Evolutionary conservation across 2,888 invertebrate species (phyloP), one percentile per base, ranked within the genome.

Genomic region (Meandrusa payeni): DNA sequence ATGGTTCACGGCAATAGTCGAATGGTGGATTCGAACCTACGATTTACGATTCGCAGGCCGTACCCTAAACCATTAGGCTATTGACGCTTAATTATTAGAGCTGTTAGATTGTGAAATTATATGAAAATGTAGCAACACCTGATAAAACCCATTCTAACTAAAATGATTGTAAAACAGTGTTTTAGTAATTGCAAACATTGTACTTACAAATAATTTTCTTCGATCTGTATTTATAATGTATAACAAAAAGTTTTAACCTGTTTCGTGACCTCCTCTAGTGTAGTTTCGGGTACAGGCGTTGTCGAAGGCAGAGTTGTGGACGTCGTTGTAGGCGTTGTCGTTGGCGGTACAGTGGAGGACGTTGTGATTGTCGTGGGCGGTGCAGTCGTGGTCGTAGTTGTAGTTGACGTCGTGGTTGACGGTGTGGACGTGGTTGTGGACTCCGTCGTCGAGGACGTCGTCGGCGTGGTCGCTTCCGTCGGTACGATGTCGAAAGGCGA

Each of bases 191-290:
- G 17, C 10, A 29, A 36, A 42, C 6, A 24, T 24, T 20, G 20
- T 43, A 43, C 32, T 43, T 37, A 43, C 43, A 15, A 22, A 3
- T 2, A n/a, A 11, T 31, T 13, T 9, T 33, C 11, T 7, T 13
- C 12, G 13, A 24, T 5, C 27, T 27, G 27, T 27, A 27, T 11
- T 9, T 2, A 28, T 11, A 19, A 13, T 20, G 26, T 23, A 5
- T 9, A 5, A n/a, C 22, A 20, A 39, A 39, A 23, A 7, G 24
- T 5, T 24, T 27, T 42, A 71, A 83, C 83, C 83, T 83, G 78
- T 46, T 66, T 66, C 22, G 80, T 81, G 50, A 80, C 72, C 41
- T 83, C 81, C 56, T 72, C 69, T 23, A 73, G 56, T 15, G 76
- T 78, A 4, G 75, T 76, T 54, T 77, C 80, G 13, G 78, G 67